phyloP scores from a whole-genome alignment of 35 echinoderm and acorn worm species.

The Ophiothrix spiculata region DNA sequence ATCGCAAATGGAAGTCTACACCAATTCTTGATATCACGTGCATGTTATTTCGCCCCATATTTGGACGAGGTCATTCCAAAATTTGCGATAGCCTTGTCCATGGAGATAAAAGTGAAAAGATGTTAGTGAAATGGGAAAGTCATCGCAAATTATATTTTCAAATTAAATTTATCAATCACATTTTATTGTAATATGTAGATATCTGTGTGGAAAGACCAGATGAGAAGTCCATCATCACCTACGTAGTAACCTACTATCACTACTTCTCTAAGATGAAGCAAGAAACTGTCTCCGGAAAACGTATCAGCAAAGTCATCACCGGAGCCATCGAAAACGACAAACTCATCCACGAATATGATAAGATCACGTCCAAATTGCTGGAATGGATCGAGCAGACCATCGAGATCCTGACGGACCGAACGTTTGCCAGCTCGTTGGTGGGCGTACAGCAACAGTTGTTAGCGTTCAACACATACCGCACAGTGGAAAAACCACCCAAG shows the following conservation, averaged over 20 bases:
- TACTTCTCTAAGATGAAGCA: conserved; percentile 99
- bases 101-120: too few species aligned
- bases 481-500: conserved; percentile 99
- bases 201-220: conserved; percentile 88
- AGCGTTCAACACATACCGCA: conserved; percentile 96
- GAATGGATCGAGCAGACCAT: conserved; percentile 98
- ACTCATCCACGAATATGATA: conserved; percentile 93
- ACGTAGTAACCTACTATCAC: conserved; percentile 99
- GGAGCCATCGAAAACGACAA: conserved; percentile 98
- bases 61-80: too few species aligned
- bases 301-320: conserved; percentile 88
- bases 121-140: too few species aligned
- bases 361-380: conserved; percentile 91
- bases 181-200: too few species aligned
- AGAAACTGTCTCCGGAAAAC: conserved; percentile 83
- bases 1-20: too few species aligned
- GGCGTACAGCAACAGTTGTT: conserved; percentile 95
- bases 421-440: conserved; percentile 87
- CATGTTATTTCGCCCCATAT: too few species aligned
- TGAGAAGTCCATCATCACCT: conserved; percentile 99
- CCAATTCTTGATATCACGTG: too few species aligned
- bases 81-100: too few species aligned
- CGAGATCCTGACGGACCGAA: conserved; percentile 84
- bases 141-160: too few species aligned
- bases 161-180: too few species aligned